Evolutionary conservation across 1,140 invertebrate genomes (phyloP).

Genomic region (Globodera rostochiensis): DNA sequence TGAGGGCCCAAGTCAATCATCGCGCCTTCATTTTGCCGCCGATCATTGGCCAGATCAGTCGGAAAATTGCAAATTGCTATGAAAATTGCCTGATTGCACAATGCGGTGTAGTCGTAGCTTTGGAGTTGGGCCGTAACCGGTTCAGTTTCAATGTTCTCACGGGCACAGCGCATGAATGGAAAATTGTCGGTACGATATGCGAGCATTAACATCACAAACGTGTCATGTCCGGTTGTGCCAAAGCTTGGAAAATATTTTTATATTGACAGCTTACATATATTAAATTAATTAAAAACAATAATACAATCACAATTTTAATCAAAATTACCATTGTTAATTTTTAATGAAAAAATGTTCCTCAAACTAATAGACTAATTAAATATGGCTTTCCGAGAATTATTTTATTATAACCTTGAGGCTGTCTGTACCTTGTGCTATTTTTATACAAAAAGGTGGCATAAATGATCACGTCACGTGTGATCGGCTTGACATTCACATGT

Average conservation of each 20-base stretch:
- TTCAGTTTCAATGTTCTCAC: neutral
- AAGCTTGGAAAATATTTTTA: neutral
- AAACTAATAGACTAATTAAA: no score
- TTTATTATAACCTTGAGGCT: no score
- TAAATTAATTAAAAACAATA: no score
- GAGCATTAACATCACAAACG: neutral
- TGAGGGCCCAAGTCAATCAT: neutral
- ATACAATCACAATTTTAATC: no score
- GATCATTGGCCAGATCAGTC: no score
- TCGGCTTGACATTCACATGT: neutral
- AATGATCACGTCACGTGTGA: neutral
- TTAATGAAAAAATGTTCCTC: no score
- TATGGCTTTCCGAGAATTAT: no score
- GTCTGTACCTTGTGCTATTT: neutral
- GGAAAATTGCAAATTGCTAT: neutral
- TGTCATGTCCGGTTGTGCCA: neutral
- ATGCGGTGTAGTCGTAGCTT: neutral
- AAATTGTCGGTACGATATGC: neutral
- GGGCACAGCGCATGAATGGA: slow-evolving; percentile 2
- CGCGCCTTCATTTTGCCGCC: neutral
- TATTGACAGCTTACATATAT: no score
- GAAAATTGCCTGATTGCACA: neutral
- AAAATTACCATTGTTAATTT: no score
- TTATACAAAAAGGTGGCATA: neutral
- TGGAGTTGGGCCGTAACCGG: neutral